phyloP scores from a whole-genome alignment of 2,888 invertebrate species.

The Cerceris ruficornis region DNA sequence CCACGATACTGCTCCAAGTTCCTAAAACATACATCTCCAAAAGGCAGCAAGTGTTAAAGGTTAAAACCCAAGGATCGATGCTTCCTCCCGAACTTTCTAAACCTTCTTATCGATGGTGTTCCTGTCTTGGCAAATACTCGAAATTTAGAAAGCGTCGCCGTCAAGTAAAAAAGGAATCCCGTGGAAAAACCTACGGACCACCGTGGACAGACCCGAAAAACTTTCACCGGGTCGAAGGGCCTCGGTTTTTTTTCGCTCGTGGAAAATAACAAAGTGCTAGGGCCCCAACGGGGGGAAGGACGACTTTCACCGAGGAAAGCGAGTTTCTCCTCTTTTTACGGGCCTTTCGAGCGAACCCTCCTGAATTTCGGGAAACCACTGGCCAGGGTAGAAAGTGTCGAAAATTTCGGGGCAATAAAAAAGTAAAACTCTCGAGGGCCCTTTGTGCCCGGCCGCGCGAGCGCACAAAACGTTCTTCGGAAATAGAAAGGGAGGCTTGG shows the following conservation, averaged over 20 bases:
- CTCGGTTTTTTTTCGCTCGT: constrained; percentile 30
- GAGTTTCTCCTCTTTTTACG: constrained; percentile 49
- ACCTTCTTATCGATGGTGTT: constrained; percentile 1
- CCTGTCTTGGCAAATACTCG: background rate
- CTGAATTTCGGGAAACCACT: constrained; percentile 26
- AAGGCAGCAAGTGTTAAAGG: too few species aligned
- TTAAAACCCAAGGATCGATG: background rate
- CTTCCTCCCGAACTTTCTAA: constrained; percentile 3
- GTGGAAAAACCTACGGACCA: constrained; percentile 34
- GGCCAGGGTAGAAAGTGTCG: constrained; percentile 28
- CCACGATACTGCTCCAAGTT: too few species aligned
- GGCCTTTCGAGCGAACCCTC: constrained; percentile 11
- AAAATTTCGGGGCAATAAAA: constrained; percentile 62
- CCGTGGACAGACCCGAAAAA: constrained; percentile 46
- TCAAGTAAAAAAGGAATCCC: constrained; percentile 28
- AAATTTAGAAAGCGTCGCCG: constrained; percentile 38
- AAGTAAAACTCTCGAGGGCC: constrained; percentile 55
- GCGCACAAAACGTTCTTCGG: constrained; percentile 42
- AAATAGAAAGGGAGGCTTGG: constrained; percentile 50
- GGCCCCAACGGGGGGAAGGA: constrained; percentile 27
- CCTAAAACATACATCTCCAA: too few species aligned
- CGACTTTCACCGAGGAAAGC: constrained; percentile 59
- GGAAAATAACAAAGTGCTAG: constrained; percentile 51
- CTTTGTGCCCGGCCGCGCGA: constrained; percentile 30
- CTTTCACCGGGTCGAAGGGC: constrained; percentile 51